Evolutionary conservation across 2,113 vertebrate genomes (phyloP).

Genomic region (Daubentonia madagascariensis): DNA sequence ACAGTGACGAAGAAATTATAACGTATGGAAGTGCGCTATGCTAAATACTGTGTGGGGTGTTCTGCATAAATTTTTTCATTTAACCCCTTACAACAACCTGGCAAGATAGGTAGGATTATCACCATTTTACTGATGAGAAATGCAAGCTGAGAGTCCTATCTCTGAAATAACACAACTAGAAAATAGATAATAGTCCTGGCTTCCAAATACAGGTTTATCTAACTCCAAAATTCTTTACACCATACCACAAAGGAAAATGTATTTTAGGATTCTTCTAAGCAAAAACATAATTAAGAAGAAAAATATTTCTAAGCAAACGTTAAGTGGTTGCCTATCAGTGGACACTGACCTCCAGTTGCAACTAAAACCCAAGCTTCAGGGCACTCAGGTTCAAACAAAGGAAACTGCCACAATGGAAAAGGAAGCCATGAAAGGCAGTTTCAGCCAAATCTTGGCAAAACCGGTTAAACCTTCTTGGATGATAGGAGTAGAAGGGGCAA

Average conservation of each 20-base stretch:
- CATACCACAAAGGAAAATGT: background rate
- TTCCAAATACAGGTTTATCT: background rate
- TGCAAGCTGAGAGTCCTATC: background rate
- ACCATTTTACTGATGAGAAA: background rate
- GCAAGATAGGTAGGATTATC: background rate
- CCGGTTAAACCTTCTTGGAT: background rate
- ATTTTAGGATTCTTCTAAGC: background rate
- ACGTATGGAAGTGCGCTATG: background rate
- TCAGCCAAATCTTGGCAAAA: background rate
- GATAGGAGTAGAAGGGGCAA: background rate
- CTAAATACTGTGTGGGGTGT: background rate
- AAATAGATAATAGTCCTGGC: background rate
- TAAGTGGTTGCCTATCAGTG: background rate
- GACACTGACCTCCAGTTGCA: background rate
- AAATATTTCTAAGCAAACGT: background rate
- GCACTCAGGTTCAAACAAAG: background rate
- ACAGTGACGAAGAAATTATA: background rate
- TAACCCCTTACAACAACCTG: background rate
- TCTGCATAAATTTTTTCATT: background rate
- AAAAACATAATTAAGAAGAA: background rate
- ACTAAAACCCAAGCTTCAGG: background rate
- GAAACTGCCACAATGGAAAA: background rate
- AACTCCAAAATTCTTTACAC: background rate
- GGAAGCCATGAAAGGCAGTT: background rate
- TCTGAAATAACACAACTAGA: background rate